phyloP scores from a whole-genome alignment of 2,113 vertebrate genomes.

The Mesembrinibis cayennensis region DNA sequence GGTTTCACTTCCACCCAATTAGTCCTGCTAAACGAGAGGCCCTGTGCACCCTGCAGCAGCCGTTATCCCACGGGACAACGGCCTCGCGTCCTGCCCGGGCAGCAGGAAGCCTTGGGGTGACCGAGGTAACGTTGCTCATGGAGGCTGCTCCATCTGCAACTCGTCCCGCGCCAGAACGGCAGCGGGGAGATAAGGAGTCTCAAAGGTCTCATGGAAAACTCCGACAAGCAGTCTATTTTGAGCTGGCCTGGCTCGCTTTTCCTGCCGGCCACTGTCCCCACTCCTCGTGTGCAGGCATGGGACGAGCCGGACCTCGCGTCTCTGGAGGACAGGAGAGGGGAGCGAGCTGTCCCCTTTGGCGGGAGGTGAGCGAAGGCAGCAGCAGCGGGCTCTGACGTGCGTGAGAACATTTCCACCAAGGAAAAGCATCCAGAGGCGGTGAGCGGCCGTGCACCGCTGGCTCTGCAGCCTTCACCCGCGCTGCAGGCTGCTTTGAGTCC shows the following conservation, averaged over 20 bases:
- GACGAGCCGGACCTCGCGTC: neutral
- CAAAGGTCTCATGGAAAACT: slow-evolving; percentile 28
- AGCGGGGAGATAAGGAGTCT: slow-evolving; percentile 21
- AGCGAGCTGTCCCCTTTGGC: accelerated
- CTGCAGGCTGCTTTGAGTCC: accelerated
- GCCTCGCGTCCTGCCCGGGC: neutral
- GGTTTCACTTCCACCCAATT: neutral
- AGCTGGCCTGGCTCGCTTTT: neutral
- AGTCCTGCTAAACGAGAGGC: neutral
- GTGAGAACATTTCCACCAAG: neutral
- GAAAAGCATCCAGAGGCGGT: neutral
- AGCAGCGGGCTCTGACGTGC: neutral
- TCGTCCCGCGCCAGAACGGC: neutral
- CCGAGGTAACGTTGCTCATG: neutral
- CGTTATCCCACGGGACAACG: accelerated
- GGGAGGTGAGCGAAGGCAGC: neutral
- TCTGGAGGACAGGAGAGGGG: neutral
- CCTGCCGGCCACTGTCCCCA: neutral
- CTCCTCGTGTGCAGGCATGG: neutral
- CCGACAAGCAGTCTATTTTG: slow-evolving; percentile 23
- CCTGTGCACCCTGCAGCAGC: neutral
- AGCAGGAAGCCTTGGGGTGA: neutral
- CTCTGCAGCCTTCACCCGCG: neutral
- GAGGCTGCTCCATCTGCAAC: slow-evolving; percentile 14
- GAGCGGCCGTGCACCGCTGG: accelerated